Conservation (phyloP, 2,797 vertebrate species). For the Sphaeramia orbicularis region DNA sequence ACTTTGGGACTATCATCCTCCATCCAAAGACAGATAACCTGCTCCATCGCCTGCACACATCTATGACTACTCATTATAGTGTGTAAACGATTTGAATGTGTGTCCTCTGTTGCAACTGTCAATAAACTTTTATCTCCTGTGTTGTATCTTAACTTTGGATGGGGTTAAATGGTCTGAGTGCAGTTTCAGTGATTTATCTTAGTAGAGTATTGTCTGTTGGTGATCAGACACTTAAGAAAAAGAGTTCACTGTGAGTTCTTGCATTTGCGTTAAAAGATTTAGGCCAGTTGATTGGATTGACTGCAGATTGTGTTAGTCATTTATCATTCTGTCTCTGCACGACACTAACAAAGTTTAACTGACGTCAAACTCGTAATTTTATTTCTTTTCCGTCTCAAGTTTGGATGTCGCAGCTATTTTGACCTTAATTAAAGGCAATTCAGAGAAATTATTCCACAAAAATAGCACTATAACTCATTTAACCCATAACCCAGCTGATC, state of each 20-base stretch:
- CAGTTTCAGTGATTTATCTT: too few species aligned
- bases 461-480: not conserved
- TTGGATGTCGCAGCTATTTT: not conserved
- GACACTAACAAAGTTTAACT: conserved; percentile 18
- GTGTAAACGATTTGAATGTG: too few species aligned
- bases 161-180: too few species aligned
- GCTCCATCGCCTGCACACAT: too few species aligned
- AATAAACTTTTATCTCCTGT: not conserved
- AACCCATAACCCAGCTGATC: too few species aligned
- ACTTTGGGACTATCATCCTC: too few species aligned
- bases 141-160: not conserved
- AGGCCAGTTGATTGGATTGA: conserved; percentile 16
- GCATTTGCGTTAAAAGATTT: conserved; percentile 9
- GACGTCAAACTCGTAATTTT: conserved; percentile 19
- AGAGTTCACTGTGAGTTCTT: not conserved
- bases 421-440: not conserved
- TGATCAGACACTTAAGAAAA: too few species aligned
- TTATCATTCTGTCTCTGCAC: not conserved
- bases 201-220: not conserved
- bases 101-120: too few species aligned
- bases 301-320: conserved; percentile 18
- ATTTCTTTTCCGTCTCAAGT: not conserved
- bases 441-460: not conserved
- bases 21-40: too few species aligned
- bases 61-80: too few species aligned